These are phyloP conservation scores for Lepetodrilus schrolli DNA, from an alignment of 2,888 invertebrate species.

Conservation along the genomic window DNA sequence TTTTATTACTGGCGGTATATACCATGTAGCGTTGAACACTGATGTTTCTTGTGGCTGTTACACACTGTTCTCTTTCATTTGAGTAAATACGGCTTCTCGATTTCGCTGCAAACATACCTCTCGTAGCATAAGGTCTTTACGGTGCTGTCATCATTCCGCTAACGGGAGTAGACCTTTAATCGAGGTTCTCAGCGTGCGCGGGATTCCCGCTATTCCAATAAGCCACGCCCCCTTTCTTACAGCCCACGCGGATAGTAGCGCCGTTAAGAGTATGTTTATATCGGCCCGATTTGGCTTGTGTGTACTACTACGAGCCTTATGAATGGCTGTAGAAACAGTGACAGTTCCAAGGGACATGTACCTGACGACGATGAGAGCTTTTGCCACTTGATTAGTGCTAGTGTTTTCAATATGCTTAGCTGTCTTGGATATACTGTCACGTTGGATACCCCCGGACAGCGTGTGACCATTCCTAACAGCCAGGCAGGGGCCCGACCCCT, in stretches of 20 bases:
- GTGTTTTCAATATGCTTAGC: background rate
- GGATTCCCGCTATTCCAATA: slow-evolving; percentile 9
- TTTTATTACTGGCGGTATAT: too few species aligned
- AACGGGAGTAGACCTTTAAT: slow-evolving; percentile 23
- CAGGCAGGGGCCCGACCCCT: background rate
- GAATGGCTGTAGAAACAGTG: background rate
- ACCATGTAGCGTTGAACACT: too few species aligned
- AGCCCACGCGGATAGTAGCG: slow-evolving; percentile 8
- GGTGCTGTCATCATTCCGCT: slow-evolving; percentile 14
- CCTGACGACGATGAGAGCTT: slow-evolving; percentile 7
- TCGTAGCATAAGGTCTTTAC: too few species aligned
- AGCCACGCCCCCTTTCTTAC: slow-evolving; percentile 14
- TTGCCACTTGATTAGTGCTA: slow-evolving; percentile 5
- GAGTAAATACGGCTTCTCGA: too few species aligned
- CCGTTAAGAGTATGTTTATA: slow-evolving; percentile 7
- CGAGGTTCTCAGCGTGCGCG: background rate
- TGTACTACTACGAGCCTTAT: slow-evolving; percentile 5
- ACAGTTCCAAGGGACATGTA: background rate
- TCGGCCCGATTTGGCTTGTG: background rate
- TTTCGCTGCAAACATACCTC: too few species aligned
- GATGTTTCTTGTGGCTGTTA: too few species aligned
- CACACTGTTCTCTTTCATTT: too few species aligned
- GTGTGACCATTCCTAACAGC: background rate
- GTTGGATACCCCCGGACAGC: background rate
- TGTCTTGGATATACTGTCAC: background rate